These are phyloP conservation scores for Panthera leo DNA, from an alignment of 2,113 vertebrate genomes.

Conservation along the genomic window DNA sequence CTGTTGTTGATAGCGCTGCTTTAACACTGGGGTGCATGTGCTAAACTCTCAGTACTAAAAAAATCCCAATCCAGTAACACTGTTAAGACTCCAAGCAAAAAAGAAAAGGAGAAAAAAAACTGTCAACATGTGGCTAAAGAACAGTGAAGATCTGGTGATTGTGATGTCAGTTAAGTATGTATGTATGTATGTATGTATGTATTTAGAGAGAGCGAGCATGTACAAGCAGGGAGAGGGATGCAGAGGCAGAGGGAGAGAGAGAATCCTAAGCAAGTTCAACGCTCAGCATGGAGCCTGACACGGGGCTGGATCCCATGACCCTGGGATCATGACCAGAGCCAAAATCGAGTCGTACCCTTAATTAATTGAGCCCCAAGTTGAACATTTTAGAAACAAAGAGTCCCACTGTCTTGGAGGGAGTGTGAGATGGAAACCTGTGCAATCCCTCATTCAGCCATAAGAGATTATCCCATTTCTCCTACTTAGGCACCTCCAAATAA, in stretches of 20 bases:
- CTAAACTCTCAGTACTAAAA: background rate
- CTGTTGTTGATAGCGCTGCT: no score
- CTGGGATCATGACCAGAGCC: no score
- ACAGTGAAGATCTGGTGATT: background rate
- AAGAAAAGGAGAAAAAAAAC: background rate
- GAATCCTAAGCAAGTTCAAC: no score
- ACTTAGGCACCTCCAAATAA: background rate
- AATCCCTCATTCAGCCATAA: background rate
- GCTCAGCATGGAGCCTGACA: no score
- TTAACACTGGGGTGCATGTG: no score
- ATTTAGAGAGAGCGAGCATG: no score
- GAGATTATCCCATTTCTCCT: background rate
- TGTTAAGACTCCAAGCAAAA: background rate
- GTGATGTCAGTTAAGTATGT: background rate
- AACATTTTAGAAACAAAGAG: background rate
- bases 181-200: no score
- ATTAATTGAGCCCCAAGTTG: background rate
- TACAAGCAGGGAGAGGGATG: no score
- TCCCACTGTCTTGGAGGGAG: background rate
- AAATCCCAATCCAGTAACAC: background rate
- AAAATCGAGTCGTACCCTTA: no score
- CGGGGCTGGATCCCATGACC: no score
- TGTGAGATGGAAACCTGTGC: background rate
- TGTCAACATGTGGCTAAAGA: background rate
- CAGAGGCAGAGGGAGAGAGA: no score